Evolutionary conservation across 2,113 vertebrate species (phyloP), one percentile per base, ranked within the genome.

Genomic region (Clarias macrocephalus): DNA sequence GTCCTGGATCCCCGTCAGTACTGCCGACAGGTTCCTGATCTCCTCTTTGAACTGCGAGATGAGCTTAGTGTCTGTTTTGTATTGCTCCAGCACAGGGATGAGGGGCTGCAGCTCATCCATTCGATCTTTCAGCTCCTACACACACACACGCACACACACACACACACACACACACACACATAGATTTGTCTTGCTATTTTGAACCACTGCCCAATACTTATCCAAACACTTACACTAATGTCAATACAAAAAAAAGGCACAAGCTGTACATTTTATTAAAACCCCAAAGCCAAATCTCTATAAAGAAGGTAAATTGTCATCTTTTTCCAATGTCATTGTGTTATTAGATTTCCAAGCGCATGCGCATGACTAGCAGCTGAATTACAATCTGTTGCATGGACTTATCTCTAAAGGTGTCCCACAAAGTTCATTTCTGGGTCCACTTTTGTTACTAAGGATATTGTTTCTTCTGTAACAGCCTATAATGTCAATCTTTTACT

Each of bases 11-110:
- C 94, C 95, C 0, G 96, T 98, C 86, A 99, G 95, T 28, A 98
- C 97, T 0, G 94, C 91, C 3, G 98, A 99, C 82, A 99, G 94
- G 91, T 99, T 99, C 90, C 95, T 95, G 89, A 99, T 98, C 94
- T 99, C 98, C 89, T 99, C 98, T 93, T 99, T 99, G 94, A 99
- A 99, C 90, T 97, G 96, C 25, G 96, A 97, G 92, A 99, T 98
- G 89, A 99, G 92, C 85, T 95, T 97, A 82, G 97, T 97, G 82
- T 99, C 98, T 42, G 97, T 99, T 94, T 99, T 99, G 93, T 99
- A 99, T 93, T 99, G 98, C 91, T 99, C 98, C 92, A 99, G 92
- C 85, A 99, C 98, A 0, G 98, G 98, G 89, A 99, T 99, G 93
- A 99, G 89, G 25, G 98, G 98, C 91, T 98, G 94, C 77, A 99